These are phyloP conservation scores for Phrynocephalus guinanensis DNA, from an alignment of 2,797 vertebrate genomes.

Conservation along the genomic window DNA sequence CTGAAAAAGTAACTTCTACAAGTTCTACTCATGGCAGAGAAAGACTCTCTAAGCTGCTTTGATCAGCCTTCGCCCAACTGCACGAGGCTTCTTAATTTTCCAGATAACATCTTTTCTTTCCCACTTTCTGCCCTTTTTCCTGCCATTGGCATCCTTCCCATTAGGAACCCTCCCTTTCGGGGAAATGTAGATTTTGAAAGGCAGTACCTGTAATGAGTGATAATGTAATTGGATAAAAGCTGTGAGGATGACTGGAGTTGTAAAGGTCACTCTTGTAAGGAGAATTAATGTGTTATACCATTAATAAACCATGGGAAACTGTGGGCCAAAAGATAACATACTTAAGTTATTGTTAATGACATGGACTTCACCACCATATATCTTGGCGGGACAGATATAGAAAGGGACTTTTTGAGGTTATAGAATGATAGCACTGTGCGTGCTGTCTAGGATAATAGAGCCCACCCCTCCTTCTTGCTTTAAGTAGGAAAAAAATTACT, in stretches of 20 bases:
- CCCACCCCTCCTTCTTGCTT: background rate
- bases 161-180: conserved; percentile 70
- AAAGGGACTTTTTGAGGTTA: conserved; percentile 78
- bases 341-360: conserved; percentile 80
- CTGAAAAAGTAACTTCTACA: no score
- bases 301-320: conserved; percentile 80
- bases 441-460: conserved; percentile 42
- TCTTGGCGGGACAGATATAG: conserved; percentile 74
- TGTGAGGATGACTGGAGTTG: conserved; percentile 78
- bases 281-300: conserved; percentile 81
- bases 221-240: conserved; percentile 83
- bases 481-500: background rate
- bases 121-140: conserved; percentile 60
- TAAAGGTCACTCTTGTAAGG: conserved; percentile 82
- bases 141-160: conserved; percentile 66
- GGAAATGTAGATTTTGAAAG: conserved; percentile 77
- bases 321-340: conserved; percentile 80
- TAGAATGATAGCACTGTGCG: conserved; percentile 49
- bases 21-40: background rate
- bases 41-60: conserved; percentile 16
- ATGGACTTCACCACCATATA: conserved; percentile 71
- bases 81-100: conserved; percentile 43
- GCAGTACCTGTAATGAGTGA: conserved; percentile 79
- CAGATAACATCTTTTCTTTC: conserved; percentile 47
- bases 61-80: conserved; percentile 39